Conservation (phyloP, 2,797 vertebrate genomes). For the Sebastolobus alascanus region DNA sequence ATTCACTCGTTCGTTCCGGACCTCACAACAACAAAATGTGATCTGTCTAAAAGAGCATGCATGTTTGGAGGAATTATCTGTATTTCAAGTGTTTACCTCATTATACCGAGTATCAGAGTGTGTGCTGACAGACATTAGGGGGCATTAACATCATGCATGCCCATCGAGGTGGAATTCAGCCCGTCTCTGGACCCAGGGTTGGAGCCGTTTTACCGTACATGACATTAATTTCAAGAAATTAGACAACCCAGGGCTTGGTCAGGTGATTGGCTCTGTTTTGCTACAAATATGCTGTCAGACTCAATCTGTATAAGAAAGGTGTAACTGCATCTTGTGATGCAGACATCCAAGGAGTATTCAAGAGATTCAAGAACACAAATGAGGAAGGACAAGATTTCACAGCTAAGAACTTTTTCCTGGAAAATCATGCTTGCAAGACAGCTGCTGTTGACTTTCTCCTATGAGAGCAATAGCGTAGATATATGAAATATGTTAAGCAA, state of each 20-base stretch:
- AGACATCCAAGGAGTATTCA: conserved; percentile 28
- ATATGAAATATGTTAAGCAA: conserved; percentile 75
- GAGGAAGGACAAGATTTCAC: conserved; percentile 25
- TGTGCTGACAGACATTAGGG: conserved; percentile 68
- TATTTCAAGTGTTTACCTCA: conserved; percentile 70
- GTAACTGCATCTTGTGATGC: conserved; percentile 10
- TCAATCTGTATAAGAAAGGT: conserved; percentile 32
- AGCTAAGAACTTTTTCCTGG: conserved; percentile 20
- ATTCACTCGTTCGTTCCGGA: conserved; percentile 35
- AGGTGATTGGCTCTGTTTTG: conserved; percentile 27
- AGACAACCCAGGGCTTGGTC: conserved; percentile 31
- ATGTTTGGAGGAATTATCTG: conserved; percentile 60
- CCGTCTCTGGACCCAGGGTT: conserved; percentile 36
- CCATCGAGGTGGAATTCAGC: conserved; percentile 62
- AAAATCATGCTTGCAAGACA: conserved; percentile 33
- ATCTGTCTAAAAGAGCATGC: conserved; percentile 57
- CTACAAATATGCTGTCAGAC: conserved; percentile 22
- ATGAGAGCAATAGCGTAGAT: conserved; percentile 58
- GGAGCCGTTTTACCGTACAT: conserved; percentile 26
- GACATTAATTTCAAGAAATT: conserved; percentile 52
- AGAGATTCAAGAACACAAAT: conserved; percentile 23
- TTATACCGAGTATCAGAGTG: conserved; percentile 54
- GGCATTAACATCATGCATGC: conserved; percentile 71
- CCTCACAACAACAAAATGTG: conserved; percentile 52
- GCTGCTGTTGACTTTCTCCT: conserved; percentile 59